Evolutionary conservation across 2,888 invertebrate species (phyloP).

Genomic region (Cosmia trapezina): DNA sequence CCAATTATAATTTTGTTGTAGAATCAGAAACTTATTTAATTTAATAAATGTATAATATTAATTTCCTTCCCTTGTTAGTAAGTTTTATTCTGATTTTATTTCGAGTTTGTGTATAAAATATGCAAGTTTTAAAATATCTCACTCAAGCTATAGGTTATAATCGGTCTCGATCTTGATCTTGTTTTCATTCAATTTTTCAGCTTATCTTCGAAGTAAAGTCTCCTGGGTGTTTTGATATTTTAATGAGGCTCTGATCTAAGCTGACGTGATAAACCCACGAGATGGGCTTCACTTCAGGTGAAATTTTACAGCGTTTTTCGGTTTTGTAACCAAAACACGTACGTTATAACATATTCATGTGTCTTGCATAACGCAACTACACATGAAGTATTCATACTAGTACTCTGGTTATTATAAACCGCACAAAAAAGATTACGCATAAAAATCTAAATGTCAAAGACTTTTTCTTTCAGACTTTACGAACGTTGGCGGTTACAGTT

Average conservation of each 20-base stretch:
- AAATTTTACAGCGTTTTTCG: conserved; percentile 55
- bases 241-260: conserved; percentile 42
- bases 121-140: conserved; percentile 12
- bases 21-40: conserved; percentile 2
- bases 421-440: conserved; percentile 17
- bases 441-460: conserved; percentile 33
- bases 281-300: conserved; percentile 38
- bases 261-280: conserved; percentile 25
- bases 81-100: not conserved
- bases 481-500: conserved; percentile 21
- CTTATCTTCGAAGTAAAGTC: conserved; percentile 7
- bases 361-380: conserved; percentile 64
- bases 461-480: conserved; percentile 28
- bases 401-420: conserved; percentile 56
- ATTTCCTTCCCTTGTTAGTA: not conserved
- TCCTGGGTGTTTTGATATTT: conserved; percentile 41
- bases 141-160: conserved; percentile 3
- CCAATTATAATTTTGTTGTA: conserved; percentile 33
- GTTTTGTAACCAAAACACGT: conserved; percentile 70
- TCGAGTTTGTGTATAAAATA: not conserved
- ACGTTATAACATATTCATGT: conserved; percentile 71
- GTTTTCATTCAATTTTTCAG: conserved; percentile 46
- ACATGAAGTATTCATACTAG: conserved; percentile 56
- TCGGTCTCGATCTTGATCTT: conserved; percentile 15
- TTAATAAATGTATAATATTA: not conserved